Base-by-base conservation (phyloP, 2,888 invertebrate genomes). In the Nesidiocoris tenuis region DNA sequence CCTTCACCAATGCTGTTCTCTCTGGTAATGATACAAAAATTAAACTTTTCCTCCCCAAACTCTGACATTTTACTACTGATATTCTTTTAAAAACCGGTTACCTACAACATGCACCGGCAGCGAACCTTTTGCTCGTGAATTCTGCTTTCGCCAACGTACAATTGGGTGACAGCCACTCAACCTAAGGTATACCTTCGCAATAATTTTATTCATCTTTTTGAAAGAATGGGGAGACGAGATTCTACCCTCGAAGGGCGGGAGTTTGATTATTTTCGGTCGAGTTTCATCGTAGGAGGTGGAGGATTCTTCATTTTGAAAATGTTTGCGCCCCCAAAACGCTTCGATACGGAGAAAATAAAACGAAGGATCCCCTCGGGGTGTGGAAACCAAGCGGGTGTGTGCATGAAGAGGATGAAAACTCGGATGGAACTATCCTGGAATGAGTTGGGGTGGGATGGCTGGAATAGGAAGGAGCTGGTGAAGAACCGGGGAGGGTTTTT, bases 331-430 rank as follows among this genome's bases (percentile, higher is more conserved):
- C 59, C 70, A 70, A 70, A 70, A 23, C 70, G 25, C 24, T 18
- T 17, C 3, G 24, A 70, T 70, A 70, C 70, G 39, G 39, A 3
- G 59, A 70, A 70, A 70, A 70, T 70, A 70, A 70, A 70, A 70
- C 25, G 70, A 70, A 19, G 39, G 23, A 54, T 24, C 18, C 1
- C 19, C 21, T 21, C 39, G 56, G 66, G 18, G 24, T 17, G 18
- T 17, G 17, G 54, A 3, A 3, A 18, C 9, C 7, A 7, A 3
- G 19, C 16, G 68, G 18, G 56, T 17, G 59, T 59, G 59, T 3
- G n/a, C 59, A n/a, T 17, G 18, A n/a, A 18, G 57, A 23, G 57
- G 67, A 23, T 22, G 23, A n/a, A 22, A 22, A 39, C 39, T 39
- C 39, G 39, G 39, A 39, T 39, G 39, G 39, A 39, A 39, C 39